Evolutionary conservation across 2,888 invertebrate species (phyloP).

Genomic region (Bembecia ichneumoniformis): DNA sequence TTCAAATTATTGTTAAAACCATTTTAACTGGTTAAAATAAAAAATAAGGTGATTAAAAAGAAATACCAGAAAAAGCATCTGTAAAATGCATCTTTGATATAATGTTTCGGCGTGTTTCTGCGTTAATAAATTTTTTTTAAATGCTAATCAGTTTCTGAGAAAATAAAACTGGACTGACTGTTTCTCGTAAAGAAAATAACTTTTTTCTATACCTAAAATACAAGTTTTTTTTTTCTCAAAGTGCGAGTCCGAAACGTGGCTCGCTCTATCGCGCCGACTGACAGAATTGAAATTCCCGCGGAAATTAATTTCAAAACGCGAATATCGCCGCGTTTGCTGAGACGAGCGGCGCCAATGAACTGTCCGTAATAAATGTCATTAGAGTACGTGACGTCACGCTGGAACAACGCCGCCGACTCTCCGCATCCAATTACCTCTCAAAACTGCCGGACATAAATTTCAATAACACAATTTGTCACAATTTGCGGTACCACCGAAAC

Average conservation of each 20-base stretch:
- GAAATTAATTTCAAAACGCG: constrained; percentile 53
- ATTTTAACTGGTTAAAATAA: too few relatives aligned
- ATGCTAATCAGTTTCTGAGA: too few relatives aligned
- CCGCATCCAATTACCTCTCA: constrained; percentile 61
- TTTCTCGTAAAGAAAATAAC: too few relatives aligned
- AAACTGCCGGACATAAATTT: constrained; percentile 64
- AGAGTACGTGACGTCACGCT: constrained; percentile 55
- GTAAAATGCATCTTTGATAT: too few relatives aligned
- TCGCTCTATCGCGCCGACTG: constrained; percentile 4
- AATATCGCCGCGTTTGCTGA: constrained; percentile 37
- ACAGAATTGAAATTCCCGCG: constrained; percentile 34
- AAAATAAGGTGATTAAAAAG: too few relatives aligned
- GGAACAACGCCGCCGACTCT: constrained; percentile 47
- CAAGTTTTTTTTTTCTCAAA: too few relatives aligned
- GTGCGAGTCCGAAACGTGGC: background rate
- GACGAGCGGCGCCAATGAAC: constrained; percentile 52
- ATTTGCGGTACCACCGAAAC: constrained; percentile 43
- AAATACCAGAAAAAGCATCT: too few relatives aligned
- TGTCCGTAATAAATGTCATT: constrained; percentile 62
- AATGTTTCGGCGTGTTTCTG: too few relatives aligned
- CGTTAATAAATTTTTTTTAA: too few relatives aligned
- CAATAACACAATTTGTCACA: constrained; percentile 63
- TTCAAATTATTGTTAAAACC: too few relatives aligned
- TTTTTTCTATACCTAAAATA: too few relatives aligned
- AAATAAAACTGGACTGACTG: too few relatives aligned